Conservation (phyloP, 2,113 vertebrate genomes). For the Picathartes gymnocephalus region DNA sequence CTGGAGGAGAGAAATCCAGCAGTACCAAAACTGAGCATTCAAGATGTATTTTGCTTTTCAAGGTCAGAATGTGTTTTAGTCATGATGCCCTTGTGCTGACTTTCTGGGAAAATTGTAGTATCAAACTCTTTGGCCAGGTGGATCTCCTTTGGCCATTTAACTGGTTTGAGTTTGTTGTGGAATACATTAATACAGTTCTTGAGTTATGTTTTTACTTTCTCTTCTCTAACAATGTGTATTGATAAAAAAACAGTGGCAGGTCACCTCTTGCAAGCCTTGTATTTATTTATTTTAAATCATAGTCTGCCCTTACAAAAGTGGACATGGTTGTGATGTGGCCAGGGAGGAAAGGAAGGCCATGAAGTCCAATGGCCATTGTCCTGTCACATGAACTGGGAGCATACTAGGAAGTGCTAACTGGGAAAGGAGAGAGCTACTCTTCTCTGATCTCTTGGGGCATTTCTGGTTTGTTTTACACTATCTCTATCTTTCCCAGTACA, state of each 20-base stretch:
- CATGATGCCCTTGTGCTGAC: background rate
- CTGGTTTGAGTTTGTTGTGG: slow-evolving; percentile 22
- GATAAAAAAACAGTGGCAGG: slow-evolving; percentile 28
- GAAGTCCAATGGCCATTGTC: background rate
- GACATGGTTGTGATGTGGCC: background rate
- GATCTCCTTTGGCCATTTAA: background rate
- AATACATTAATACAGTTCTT: slow-evolving; percentile 1
- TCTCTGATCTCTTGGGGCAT: background rate
- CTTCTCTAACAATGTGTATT: background rate
- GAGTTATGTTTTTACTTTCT: slow-evolving; percentile 34
- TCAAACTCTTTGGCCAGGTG: background rate
- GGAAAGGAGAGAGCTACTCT: background rate
- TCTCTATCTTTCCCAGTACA: background rate
- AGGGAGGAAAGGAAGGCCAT: background rate
- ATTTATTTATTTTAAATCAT: background rate
- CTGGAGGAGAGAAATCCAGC: background rate
- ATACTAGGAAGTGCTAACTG: background rate
- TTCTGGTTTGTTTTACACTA: background rate
- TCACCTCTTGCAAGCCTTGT: background rate
- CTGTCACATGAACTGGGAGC: background rate
- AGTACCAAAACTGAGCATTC: background rate
- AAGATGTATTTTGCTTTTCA: background rate
- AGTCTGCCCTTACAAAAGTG: background rate
- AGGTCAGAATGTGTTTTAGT: background rate
- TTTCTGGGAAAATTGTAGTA: background rate